Evolutionary conservation across 2,113 vertebrate species (phyloP).

Genomic region (Microcebus griseorufus): DNA sequence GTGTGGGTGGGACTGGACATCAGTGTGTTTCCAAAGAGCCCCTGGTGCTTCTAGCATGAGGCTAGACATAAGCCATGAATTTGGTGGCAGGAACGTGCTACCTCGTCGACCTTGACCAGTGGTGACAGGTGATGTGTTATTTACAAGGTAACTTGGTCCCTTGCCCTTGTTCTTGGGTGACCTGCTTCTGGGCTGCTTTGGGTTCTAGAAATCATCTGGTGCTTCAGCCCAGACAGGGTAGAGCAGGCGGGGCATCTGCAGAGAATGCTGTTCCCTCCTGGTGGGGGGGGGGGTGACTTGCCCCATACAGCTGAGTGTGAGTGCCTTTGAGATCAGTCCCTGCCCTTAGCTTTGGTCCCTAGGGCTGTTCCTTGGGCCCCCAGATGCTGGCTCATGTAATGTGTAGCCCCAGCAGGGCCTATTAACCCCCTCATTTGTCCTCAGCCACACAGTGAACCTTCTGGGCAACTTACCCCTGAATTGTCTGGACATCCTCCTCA

Average conservation of each 20-base stretch:
- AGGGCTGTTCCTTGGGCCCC: not conserved
- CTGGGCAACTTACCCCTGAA: slow-evolving; percentile 93
- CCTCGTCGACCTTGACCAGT: not conserved
- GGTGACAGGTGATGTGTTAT: rapidly evolving
- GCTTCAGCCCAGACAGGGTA: not conserved
- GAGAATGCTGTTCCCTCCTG: not conserved
- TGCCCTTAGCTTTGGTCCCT: not conserved
- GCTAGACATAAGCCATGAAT: not conserved
- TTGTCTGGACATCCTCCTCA: slow-evolving; percentile 92
- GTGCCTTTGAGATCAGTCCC: not conserved
- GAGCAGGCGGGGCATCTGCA: not conserved
- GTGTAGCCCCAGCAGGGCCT: not conserved
- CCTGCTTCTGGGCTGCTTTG: not conserved
- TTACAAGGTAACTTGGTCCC: rapidly evolving
- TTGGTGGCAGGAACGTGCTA: not conserved
- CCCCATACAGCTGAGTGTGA: too few species aligned
- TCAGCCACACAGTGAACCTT: slow-evolving; percentile 93
- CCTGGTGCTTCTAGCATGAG: rapidly evolving
- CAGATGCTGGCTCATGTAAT: rapidly evolving
- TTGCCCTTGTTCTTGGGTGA: rapidly evolving
- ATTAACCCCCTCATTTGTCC: not conserved
- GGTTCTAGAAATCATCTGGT: not conserved
- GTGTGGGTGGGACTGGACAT: not conserved
- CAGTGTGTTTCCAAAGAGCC: not conserved
- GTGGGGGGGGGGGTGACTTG: too few species aligned